phyloP scores from a whole-genome alignment of 1,140 invertebrate genomes.

The Ceratina calcarata region DNA sequence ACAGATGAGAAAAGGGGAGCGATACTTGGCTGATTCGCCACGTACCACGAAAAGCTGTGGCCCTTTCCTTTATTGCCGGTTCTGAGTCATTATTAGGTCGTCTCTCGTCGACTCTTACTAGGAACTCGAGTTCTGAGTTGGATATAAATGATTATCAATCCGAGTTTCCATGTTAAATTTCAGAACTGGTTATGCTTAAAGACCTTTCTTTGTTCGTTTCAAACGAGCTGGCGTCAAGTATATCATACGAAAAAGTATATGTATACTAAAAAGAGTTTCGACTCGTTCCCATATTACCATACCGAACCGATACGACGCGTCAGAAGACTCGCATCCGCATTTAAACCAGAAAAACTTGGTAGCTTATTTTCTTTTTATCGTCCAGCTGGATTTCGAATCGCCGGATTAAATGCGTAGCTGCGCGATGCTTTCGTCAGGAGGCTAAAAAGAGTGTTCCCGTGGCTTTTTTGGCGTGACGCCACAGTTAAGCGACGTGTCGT shows the following conservation, averaged over 20 bases:
- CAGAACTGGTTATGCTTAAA: not conserved
- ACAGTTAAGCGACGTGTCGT: conserved; percentile 14
- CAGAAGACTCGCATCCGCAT: not conserved
- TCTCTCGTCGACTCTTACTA: not conserved
- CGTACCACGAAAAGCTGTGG: not conserved
- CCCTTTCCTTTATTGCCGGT: not conserved
- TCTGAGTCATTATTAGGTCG: not conserved
- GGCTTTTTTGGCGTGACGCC: not conserved
- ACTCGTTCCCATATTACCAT: not conserved
- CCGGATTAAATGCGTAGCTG: too few species aligned
- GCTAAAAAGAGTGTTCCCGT: conserved; percentile 22
- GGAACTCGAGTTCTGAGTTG: too few species aligned
- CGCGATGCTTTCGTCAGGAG: not conserved
- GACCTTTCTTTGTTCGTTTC: not conserved
- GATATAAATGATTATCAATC: too few species aligned
- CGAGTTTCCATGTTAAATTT: too few species aligned
- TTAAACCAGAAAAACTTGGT: not conserved
- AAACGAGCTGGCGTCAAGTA: too few species aligned
- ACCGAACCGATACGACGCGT: not conserved
- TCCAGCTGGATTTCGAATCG: conserved; percentile 13
- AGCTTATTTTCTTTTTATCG: not conserved
- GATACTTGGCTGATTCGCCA: not conserved
- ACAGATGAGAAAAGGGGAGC: conserved; percentile 17
- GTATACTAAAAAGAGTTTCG: not conserved
- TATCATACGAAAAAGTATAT: not conserved